phyloP scores from a whole-genome alignment of 1,140 invertebrate species.

The Bilobella aurantiaca region DNA sequence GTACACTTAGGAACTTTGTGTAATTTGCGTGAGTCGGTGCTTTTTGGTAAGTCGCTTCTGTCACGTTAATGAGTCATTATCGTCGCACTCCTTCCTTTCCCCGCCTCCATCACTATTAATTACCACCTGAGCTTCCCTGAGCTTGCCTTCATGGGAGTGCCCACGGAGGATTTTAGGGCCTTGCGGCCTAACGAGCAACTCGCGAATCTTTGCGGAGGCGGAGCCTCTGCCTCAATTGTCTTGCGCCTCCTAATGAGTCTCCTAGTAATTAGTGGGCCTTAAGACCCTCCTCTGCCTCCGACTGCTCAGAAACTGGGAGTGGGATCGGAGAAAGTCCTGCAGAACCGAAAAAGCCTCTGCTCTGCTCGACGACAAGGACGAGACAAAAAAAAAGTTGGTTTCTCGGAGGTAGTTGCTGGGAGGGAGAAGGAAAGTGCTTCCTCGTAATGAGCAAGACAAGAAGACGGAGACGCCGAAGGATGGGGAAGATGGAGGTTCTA shows the following conservation, averaged over 20 bases:
- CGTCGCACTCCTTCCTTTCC: neutral
- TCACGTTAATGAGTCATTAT: neutral
- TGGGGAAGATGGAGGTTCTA: neutral
- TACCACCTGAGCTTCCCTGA: too few species aligned
- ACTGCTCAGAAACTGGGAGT: too few species aligned
- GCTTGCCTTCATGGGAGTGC: too few species aligned
- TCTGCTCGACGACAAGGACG: neutral
- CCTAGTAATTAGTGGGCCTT: neutral
- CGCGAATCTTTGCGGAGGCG: too few species aligned
- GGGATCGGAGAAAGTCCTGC: neutral
- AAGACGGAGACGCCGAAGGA: neutral
- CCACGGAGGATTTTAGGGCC: too few species aligned
- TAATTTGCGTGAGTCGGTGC: neutral
- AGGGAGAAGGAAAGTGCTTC: neutral
- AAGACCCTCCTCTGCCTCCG: too few species aligned
- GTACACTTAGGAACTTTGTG: constrained; percentile 2
- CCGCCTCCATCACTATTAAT: too few species aligned
- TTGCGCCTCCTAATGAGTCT: neutral
- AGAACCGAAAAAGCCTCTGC: too few species aligned
- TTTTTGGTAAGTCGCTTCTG: neutral
- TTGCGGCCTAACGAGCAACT: too few species aligned
- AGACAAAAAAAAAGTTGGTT: neutral
- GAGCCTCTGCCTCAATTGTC: too few species aligned
- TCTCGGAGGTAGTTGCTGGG: neutral
- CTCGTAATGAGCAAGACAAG: constrained; percentile 5